Evolutionary conservation across 2,888 invertebrate genomes (phyloP), one percentile per base, ranked within the genome.

Genomic region (Plebejus melissa): DNA sequence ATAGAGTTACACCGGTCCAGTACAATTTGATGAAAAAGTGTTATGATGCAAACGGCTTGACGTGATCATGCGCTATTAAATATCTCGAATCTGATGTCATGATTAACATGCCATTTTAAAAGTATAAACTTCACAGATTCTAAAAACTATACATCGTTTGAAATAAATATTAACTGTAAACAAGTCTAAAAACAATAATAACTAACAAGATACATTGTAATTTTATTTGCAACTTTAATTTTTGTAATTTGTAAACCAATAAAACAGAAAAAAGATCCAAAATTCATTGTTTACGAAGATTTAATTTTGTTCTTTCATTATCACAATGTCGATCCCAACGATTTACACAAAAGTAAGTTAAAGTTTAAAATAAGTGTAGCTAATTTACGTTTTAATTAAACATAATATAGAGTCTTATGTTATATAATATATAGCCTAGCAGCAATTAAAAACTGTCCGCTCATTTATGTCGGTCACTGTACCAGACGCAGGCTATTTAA

Each of bases 401-500:
- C 58, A 7, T 58, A 58, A 58, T 58, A 58, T 22, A 60, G 11
- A 32, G 32, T 32, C 32, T 32, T 32, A 32, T 32, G 1, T 32
- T 46, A 46, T 9, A 46, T 54, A 65, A 36, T 32, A 32, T 9
- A 32, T 32, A 32, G 11, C 22, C 11, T 13, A 65, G 65, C 65
- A 32, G 2, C 16, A 65, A 65, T 32, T 60, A 32, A 60, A 60
- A 60, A 65, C 13, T 11, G 13, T 4, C 32, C 32, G 32, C 7
- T 36, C 13, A 65, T 65, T 32, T 65, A 13, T 65, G 65, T 65
- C 32, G 65, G 32, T 65, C 32, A 65, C 32, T 50, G 71, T 71
- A 71, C 71, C 22, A 41, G 76, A 77, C 76, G 77, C 58, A 76
- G 76, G 72, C 80, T 81, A 80, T 80, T 80, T 81, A 81, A 76